These are phyloP conservation scores for Oasisia sp. DNA, from an alignment of 2,888 invertebrate species.

Conservation along the genomic window DNA sequence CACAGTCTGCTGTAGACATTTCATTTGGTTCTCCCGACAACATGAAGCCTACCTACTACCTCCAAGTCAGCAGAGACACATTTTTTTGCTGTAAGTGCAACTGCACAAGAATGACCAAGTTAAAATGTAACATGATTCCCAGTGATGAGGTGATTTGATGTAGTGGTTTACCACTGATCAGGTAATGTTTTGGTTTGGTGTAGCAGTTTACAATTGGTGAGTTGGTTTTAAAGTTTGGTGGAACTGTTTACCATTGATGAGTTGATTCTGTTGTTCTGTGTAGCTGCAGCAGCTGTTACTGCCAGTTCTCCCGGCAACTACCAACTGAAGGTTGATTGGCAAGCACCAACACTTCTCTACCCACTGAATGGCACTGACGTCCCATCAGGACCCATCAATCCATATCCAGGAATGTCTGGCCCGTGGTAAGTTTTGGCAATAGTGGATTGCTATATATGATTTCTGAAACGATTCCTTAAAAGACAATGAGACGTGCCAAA, in stretches of 20 bases:
- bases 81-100: conserved; percentile 44
- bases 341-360: conserved; percentile 35
- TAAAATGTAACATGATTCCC: too few relatives aligned
- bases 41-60: conserved; percentile 35
- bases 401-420: not conserved
- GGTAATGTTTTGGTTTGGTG: too few relatives aligned
- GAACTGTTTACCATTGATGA: not conserved
- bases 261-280: conserved; percentile 7
- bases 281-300: conserved; percentile 42
- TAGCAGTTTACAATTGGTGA: too few relatives aligned
- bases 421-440: not conserved
- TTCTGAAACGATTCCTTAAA: not conserved
- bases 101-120: too few relatives aligned
- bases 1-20: conserved; percentile 31
- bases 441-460: not conserved
- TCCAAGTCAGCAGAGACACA: conserved; percentile 26
- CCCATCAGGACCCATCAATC: not conserved
- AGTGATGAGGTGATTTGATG: too few relatives aligned
- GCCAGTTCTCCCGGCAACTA: conserved; percentile 43
- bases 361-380: not conserved
- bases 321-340: conserved; percentile 44
- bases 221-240: not conserved
- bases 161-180: too few relatives aligned
- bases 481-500: not conserved
- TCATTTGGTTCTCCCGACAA: conserved; percentile 31